Conservation (phyloP, 2,113 vertebrate genomes). For the Chionomys nivalis region DNA sequence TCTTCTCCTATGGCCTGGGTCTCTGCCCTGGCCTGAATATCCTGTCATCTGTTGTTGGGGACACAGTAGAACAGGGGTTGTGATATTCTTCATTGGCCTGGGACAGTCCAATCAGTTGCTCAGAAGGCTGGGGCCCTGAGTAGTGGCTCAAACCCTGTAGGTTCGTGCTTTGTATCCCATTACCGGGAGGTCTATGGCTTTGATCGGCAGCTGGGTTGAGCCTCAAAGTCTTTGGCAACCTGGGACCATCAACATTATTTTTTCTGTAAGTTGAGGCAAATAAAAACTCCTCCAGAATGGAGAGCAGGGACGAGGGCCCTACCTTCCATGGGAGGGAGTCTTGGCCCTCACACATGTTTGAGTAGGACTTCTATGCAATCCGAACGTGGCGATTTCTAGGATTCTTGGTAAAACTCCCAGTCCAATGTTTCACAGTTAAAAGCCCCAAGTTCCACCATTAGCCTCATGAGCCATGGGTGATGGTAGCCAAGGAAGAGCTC, state of each 20-base stretch:
- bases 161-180: neutral
- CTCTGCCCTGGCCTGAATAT: neutral
- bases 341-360: neutral
- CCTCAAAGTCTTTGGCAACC: neutral
- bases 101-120: neutral
- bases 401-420: neutral
- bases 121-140: neutral
- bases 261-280: neutral
- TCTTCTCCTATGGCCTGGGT: neutral
- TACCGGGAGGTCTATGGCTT: neutral
- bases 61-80: neutral
- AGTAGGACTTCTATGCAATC: neutral
- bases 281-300: neutral
- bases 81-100: neutral
- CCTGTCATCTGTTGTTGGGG: neutral
- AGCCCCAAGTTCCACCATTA: neutral
- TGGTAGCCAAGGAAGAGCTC: neutral
- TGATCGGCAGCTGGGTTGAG: neutral
- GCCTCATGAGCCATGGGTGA: neutral
- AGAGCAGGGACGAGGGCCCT: neutral
- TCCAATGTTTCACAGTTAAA: neutral
- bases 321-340: neutral
- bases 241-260: neutral
- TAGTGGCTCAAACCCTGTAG: neutral
- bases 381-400: neutral